Evolutionary conservation across 2,888 invertebrate genomes (phyloP), one percentile per base, ranked within the genome.

Genomic region (Ernsta delagoae): DNA sequence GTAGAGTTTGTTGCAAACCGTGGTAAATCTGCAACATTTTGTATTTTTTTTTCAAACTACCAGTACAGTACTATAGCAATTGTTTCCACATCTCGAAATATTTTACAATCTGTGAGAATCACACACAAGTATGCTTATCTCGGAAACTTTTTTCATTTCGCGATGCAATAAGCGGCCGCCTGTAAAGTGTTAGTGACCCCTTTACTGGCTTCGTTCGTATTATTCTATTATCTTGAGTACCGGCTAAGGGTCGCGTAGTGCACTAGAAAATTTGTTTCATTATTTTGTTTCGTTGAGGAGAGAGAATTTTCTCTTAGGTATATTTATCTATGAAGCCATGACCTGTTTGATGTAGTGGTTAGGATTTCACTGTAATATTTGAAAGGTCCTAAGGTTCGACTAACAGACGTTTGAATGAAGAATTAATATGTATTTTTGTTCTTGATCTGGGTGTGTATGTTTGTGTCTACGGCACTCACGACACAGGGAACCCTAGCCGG

Each of bases 131-230:
- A 64, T 41, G 53, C 11, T 63, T 11, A 24, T 39, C 1, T 31
- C 57, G 16, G n/a, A 43, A 64, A 64, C 64, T 64, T 64, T 56
- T 64, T 64, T 64, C 64, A 64, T 64, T 56, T 64, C 31, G 64
- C 43, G 24, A 43, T 56, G 64, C 64, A 64, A 56, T 64, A 43
- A 64, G 56, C 64, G 9, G 11, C 53, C 24, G 9, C 45, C 41
- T 56, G 54, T 54, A 4, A 53, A 53, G 53, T 24, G 53, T 53
- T 9, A 53, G 50, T 50, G 53, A 53, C 53, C 53, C 53, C 24
- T 53, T 53, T 53, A 48, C 24, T 24, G 4, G 24, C 3, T 53
- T 9, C 53, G 53, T 53, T 53, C 7, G 24, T 53, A 53, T 24
- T 53, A 24, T 53, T 53, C 16, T 53, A 53, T 24, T 24, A 24